These are phyloP conservation scores for Urechis unicinctus DNA, from an alignment of 2,888 invertebrate species.

Conservation along the genomic window DNA sequence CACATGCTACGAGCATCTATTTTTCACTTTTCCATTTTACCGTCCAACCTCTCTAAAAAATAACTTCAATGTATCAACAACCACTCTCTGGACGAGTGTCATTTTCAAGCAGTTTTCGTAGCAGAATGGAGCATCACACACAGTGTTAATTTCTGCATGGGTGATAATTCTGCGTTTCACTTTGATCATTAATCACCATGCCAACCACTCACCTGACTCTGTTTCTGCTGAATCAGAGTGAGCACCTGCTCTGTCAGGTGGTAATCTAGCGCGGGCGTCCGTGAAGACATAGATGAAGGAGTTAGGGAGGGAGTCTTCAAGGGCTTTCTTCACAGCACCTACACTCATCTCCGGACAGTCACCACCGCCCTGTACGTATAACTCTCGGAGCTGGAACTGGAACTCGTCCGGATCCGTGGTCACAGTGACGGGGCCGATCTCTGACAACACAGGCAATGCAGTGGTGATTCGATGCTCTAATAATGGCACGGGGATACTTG, in stretches of 20 bases:
- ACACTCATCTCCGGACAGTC: constrained; percentile 66
- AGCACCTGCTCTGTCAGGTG: constrained; percentile 60
- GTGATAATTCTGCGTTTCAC: no score
- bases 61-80: no score
- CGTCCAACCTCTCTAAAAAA: no score
- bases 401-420: constrained; percentile 62
- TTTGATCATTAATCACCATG: no score
- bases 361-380: constrained; percentile 64
- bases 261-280: constrained; percentile 68
- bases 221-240: constrained; percentile 65
- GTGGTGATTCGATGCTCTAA: no score
- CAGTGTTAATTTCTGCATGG: no score
- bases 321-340: constrained; percentile 62
- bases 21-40: no score
- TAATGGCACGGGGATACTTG: no score
- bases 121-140: no score
- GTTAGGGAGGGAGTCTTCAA: constrained; percentile 61
- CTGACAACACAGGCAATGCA: constrained; percentile 52
- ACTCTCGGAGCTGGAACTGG: constrained; percentile 56
- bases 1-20: no score
- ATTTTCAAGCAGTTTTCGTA: no score
- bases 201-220: constrained; percentile 67
- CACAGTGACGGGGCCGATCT: constrained; percentile 61
- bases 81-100: no score
- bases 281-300: constrained; percentile 73